phyloP scores from a whole-genome alignment of 2,797 vertebrate genomes.

The Neosilurus hyrtlii region DNA sequence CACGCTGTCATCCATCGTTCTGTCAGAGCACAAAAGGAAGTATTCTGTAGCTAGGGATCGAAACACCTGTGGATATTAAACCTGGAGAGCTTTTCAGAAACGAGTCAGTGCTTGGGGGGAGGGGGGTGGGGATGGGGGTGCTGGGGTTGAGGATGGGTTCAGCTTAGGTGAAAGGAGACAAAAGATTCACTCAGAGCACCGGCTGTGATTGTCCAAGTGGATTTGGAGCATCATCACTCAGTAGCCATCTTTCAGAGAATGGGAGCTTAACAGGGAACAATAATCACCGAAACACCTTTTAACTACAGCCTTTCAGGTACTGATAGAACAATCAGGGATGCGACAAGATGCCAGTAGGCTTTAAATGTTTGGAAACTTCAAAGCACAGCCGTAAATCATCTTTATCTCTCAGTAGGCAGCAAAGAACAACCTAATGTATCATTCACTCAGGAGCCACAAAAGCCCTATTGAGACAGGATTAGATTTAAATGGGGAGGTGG shows the following conservation, averaged over 20 bases:
- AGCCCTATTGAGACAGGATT: not conserved
- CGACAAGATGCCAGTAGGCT: not conserved
- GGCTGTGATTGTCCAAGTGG: constrained; percentile 22
- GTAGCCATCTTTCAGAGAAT: not conserved
- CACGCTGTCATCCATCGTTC: constrained; percentile 25
- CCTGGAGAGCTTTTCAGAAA: constrained; percentile 14
- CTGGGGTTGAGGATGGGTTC: no score
- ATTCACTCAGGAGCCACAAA: constrained; percentile 7
- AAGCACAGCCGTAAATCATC: constrained; percentile 13
- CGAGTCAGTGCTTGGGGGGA: not conserved
- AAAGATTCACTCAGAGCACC: constrained; percentile 20
- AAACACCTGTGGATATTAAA: constrained; percentile 26
- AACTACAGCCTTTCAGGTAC: not conserved
- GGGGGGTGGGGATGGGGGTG: no score
- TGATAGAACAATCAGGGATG: constrained; percentile 1
- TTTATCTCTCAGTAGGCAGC: constrained; percentile 9
- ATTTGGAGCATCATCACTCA: constrained; percentile 37
- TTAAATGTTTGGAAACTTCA: not conserved
- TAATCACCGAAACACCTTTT: constrained; percentile 23
- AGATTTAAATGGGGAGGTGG: not conserved
- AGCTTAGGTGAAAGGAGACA: constrained; percentile 24
- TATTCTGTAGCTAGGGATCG: constrained; percentile 28
- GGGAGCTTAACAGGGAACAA: constrained; percentile 13
- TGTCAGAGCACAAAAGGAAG: constrained; percentile 28
- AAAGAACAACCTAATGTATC: not conserved